Base-by-base conservation (phyloP, 2,113 vertebrate genomes). In the Entelurus aequoreus region DNA sequence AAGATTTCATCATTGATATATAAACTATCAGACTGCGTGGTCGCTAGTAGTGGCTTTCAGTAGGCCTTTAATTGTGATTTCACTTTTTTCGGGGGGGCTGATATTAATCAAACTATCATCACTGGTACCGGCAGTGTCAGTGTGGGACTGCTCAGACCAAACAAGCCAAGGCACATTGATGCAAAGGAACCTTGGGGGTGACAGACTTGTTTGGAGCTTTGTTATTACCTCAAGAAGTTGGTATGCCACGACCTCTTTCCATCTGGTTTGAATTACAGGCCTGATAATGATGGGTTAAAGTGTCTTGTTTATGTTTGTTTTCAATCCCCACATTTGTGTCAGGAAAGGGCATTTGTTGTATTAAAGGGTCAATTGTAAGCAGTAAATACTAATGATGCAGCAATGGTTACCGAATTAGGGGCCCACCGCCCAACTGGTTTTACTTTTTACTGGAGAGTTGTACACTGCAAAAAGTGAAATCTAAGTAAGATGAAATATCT, bases 181-280 rank as follows among this genome's bases (percentile, higher is more conserved):
- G 56, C 66, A 76, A 61, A 81, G 65, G 66, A 76, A 71, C 48
- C 65, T 28, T 19, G 12, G 49, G 63, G 72, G 75, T 82, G 86
- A 86, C 66, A 76, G 83, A 86, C 75, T 19, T 77, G 77, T 81
- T 87, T 76, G 54, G 73, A 69, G 69, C 63, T 62, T 79, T 71
- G 84, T 78, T 87, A 92, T 97, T 94, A 93, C 92, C 91, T 94
- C 93, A 94, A 86, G 89, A 90, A 90, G 82, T 82, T 90, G 92
- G 94, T 94, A 96, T 94, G 94, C 85, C 77, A 72, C 54, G 76
- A 70, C 80, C 77, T 71, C 79, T 71, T 72, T 40, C 85, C 93
- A 95, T 94, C 94, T 98, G 94, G 90, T 93, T 91, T 88, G 66
- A 86, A 93, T 97, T 96, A 95, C 88, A 58, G 66, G 47, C 76